Conservation (phyloP, 2,797 vertebrate genomes). For the Acrossocheilus wenchowensis region DNA sequence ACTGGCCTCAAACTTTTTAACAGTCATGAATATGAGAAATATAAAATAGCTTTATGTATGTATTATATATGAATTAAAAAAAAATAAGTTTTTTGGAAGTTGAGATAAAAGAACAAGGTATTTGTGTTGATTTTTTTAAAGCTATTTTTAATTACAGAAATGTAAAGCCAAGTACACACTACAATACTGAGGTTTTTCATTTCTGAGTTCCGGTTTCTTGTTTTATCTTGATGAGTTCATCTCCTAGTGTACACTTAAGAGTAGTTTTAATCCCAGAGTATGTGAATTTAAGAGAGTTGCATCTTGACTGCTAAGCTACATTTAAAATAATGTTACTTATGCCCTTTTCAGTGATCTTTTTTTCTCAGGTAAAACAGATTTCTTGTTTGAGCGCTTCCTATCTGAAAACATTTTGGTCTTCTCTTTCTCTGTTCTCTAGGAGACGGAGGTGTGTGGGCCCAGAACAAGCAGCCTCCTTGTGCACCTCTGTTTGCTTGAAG, state of each 20-base stretch:
- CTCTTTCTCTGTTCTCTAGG: constrained; percentile 56
- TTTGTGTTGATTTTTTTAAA: no score
- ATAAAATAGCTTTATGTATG: no score
- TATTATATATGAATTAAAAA: no score
- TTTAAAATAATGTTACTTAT: not conserved
- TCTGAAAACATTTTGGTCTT: constrained; percentile 33
- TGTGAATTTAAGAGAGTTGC: not conserved
- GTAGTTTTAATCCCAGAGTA: not conserved
- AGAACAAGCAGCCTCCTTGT: constrained; percentile 78
- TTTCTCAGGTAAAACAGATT: not conserved
- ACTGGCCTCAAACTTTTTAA: no score
- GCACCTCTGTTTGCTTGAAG: constrained; percentile 72
- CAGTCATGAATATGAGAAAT: no score
- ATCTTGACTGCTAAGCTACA: not conserved
- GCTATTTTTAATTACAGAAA: no score
- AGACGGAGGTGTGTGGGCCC: constrained; percentile 63
- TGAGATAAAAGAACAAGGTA: no score
- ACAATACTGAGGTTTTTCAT: no score
- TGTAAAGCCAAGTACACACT: no score
- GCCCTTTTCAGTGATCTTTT: not conserved
- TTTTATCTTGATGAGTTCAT: not conserved
- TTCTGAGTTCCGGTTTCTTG: no score
- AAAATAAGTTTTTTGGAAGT: no score
- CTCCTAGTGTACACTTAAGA: not conserved
- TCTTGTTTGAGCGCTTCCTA: not conserved